Evolutionary conservation across 2,888 invertebrate genomes (phyloP).

Genomic region (Ennomos fuscantarius): DNA sequence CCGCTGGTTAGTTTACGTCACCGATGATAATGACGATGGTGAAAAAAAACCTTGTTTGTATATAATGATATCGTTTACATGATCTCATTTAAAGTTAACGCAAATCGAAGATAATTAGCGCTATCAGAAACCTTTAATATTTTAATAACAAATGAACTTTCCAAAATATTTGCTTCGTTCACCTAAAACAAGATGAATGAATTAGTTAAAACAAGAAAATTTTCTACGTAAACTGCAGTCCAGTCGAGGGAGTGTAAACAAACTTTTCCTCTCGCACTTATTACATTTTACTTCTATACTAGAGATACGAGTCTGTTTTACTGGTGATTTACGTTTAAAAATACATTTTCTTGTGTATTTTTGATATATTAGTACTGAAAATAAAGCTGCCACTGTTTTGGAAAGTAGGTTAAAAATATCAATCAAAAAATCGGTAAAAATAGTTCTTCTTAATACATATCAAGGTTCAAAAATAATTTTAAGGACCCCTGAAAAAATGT

Average conservation of each 20-base stretch:
- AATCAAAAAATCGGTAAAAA: too few species aligned
- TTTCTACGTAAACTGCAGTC: constrained; percentile 18
- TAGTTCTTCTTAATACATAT: too few species aligned
- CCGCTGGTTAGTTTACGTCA: too few species aligned
- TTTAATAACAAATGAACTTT: too few species aligned
- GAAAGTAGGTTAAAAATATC: constrained; percentile 1
- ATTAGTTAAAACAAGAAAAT: constrained; percentile 12
- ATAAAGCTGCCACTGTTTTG: constrained; percentile 9
- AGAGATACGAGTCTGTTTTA: constrained; percentile 16
- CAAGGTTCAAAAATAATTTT: background rate
- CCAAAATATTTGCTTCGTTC: too few species aligned
- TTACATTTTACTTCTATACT: constrained; percentile 7
- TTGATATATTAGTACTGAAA: constrained; percentile 14
- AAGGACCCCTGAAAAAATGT: constrained; percentile 4
- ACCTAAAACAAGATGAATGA: constrained; percentile 15
- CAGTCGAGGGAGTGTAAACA: constrained; percentile 19
- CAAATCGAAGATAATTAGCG: too few species aligned
- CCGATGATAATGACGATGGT: too few species aligned
- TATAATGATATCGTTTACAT: too few species aligned
- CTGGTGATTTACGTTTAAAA: constrained; percentile 16
- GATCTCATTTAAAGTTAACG: too few species aligned
- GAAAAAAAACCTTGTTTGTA: too few species aligned
- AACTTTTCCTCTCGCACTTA: background rate
- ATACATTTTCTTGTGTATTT: constrained; percentile 25
- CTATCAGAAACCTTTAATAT: too few species aligned